phyloP scores from a whole-genome alignment of 2,797 vertebrate species.

The Rhinophrynus dorsalis region DNA sequence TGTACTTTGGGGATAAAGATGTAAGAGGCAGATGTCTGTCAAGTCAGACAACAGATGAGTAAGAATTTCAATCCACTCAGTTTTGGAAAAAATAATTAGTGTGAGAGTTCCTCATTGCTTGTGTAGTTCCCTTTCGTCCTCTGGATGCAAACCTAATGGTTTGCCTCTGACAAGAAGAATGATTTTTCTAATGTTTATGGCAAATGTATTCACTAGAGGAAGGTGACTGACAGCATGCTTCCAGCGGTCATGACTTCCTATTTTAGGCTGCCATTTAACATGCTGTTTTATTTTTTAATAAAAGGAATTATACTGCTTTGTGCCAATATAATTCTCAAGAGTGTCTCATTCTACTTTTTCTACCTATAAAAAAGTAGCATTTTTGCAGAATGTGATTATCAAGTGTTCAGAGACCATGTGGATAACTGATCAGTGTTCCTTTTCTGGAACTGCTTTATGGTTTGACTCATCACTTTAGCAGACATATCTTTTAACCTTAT shows the following conservation, averaged over 20 bases:
- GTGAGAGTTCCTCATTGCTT: conserved; percentile 58
- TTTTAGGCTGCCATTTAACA: conserved; percentile 75
- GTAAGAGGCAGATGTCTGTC: conserved; percentile 68
- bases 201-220: conserved; percentile 82
- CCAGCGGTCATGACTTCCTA: conserved; percentile 71
- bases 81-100: conserved; percentile 54
- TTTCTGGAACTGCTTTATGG: conserved; percentile 12
- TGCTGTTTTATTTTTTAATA: conserved; percentile 59
- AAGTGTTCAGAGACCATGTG: neutral
- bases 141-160: conserved; percentile 72
- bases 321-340: conserved; percentile 37
- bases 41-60: conserved; percentile 57
- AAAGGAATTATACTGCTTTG: conserved; percentile 52
- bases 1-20: conserved; percentile 53
- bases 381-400: conserved; percentile 16
- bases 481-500: neutral
- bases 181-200: conserved; percentile 79
- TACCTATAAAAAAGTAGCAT: conserved; percentile 37
- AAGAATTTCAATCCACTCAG: conserved; percentile 47
- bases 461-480: conserved; percentile 17
- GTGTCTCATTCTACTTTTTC: conserved; percentile 47
- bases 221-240: conserved; percentile 74
- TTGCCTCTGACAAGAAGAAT: conserved; percentile 76
- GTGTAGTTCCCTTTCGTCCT: conserved; percentile 71
- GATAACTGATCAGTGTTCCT: conserved; percentile 26